phyloP scores from a whole-genome alignment of 2,888 invertebrate species.

The Itoplectis maculator region DNA sequence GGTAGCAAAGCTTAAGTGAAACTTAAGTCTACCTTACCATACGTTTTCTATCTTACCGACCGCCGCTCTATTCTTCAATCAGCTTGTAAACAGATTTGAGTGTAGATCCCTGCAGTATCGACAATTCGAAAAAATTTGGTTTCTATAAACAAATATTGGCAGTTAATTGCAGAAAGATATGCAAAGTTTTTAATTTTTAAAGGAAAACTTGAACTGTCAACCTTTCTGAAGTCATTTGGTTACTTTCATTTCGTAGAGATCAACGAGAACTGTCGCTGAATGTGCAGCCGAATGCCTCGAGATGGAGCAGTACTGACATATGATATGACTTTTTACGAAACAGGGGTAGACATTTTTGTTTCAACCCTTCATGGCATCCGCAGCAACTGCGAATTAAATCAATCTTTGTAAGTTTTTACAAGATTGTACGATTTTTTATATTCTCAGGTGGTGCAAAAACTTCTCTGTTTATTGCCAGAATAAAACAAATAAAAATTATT shows the following conservation, averaged over 20 bases:
- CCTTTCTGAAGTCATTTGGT: not conserved
- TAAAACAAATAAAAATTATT: not conserved
- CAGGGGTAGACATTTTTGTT: slow-evolving; percentile 30
- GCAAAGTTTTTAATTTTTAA: not conserved
- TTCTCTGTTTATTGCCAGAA: not conserved
- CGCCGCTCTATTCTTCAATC: not conserved
- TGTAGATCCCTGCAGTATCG: not conserved
- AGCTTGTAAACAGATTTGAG: not conserved
- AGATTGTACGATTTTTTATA: not conserved
- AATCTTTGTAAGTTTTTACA: not conserved
- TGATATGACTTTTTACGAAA: slow-evolving; percentile 18
- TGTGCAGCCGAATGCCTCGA: slow-evolving; percentile 18
- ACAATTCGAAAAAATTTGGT: not conserved
- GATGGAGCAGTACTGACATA: slow-evolving; percentile 41
- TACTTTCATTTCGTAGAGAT: not conserved
- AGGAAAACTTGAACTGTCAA: not conserved
- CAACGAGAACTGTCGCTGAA: not conserved
- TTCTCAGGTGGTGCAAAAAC: not conserved
- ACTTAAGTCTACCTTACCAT: no score
- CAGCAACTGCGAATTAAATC: not conserved
- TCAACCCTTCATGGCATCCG: not conserved
- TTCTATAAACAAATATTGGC: not conserved
- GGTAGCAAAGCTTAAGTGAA: no score
- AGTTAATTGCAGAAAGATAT: not conserved
- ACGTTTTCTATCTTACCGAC: slow-evolving; percentile 4